Conservation (phyloP, 2,888 invertebrate genomes). For the Himalopsyche tibetana region DNA sequence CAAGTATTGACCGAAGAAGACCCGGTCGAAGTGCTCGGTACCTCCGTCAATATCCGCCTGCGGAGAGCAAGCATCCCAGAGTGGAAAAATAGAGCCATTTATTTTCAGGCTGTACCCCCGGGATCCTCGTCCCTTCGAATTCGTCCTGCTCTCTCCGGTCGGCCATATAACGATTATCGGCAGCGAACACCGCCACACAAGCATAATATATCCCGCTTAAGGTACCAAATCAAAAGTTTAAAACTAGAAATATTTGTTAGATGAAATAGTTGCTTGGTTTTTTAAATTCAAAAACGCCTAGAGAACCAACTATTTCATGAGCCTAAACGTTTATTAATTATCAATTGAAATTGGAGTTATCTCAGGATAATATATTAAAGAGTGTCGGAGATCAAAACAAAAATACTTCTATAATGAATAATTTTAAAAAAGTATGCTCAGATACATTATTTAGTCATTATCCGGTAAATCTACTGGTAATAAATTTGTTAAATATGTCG, state of each 20-base stretch:
- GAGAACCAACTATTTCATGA: no score
- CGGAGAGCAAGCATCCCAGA: constrained; percentile 55
- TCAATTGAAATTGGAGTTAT: no score
- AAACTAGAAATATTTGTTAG: background rate
- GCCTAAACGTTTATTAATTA: no score
- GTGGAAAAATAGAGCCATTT: constrained; percentile 65
- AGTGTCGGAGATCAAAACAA: no score
- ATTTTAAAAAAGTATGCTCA: no score
- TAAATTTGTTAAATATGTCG: no score
- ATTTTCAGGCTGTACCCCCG: constrained; percentile 60
- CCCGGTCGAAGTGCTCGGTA: constrained; percentile 38
- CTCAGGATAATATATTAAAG: no score
- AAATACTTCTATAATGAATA: no score
- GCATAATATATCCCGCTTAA: background rate
- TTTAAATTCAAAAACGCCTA: no score
- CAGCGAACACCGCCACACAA: constrained; percentile 54
- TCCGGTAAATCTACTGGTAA: no score
- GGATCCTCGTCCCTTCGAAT: constrained; percentile 45
- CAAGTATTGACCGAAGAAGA: constrained; percentile 60
- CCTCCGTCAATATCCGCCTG: constrained; percentile 56
- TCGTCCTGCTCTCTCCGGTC: constrained; percentile 48
- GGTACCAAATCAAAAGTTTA: constrained; percentile 18
- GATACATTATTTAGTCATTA: no score
- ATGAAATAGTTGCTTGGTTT: no score
- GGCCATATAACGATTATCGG: constrained; percentile 65